A percentile compares a stretch with the other conserved stretches of the same genome.
Evolutionary conservation across 1,140 invertebrate species (phyloP).

Genomic region (Conus betulinus): DNA sequence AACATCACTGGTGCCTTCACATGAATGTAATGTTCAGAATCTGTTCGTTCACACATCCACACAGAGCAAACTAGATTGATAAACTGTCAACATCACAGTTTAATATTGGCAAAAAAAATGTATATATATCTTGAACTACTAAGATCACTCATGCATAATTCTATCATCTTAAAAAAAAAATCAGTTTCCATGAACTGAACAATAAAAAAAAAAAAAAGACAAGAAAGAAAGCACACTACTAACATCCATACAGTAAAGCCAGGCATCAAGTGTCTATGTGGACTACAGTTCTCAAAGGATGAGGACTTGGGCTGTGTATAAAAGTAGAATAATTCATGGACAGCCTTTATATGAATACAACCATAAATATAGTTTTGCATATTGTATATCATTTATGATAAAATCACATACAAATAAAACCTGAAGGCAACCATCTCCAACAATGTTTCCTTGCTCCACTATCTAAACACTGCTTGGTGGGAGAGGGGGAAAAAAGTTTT

Average conservation of each 20-base stretch:
- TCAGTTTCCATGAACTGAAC: background rate
- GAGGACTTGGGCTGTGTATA: background rate
- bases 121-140: background rate
- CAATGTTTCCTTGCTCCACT: no score
- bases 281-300: background rate
- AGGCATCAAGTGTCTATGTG: background rate
- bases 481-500: no score
- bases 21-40: no score
- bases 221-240: background rate
- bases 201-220: background rate
- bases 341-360: background rate
- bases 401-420: background rate
- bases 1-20: no score
- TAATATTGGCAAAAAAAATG: background rate
- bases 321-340: background rate
- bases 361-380: background rate
- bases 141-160: background rate
- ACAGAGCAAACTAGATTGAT: background rate
- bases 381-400: background rate
- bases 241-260: background rate
- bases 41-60: no score
- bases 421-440: background rate
- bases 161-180: background rate
- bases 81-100: constrained; percentile 11
- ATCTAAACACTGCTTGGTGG: no score